Conservation (phyloP, 2,797 vertebrate species). For the Numenius phaeopus region DNA sequence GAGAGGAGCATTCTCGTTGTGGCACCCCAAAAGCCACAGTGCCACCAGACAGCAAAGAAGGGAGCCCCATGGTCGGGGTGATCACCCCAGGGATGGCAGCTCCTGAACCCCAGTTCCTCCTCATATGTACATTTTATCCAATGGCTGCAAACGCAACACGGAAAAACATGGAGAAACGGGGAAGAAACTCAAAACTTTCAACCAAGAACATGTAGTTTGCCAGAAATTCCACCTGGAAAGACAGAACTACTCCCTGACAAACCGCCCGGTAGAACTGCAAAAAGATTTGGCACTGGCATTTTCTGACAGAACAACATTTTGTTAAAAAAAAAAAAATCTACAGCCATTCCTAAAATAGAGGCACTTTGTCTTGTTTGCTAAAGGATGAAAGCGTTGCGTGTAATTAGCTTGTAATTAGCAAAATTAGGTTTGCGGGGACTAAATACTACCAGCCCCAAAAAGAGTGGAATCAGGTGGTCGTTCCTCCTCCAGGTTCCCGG, state of each 20-base stretch:
- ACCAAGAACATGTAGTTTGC: neutral
- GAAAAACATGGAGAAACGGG: neutral
- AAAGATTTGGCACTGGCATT: neutral
- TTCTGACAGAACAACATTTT: neutral
- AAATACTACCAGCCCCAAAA: neutral
- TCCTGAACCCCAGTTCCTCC: neutral
- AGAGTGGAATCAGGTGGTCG: neutral
- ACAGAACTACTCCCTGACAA: neutral
- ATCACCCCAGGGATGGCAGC: neutral
- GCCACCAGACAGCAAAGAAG: neutral
- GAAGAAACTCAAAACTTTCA: neutral
- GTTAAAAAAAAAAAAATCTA: neutral
- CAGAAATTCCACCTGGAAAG: neutral
- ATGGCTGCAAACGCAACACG: rapidly evolving
- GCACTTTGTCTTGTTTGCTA: neutral
- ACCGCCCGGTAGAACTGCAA: neutral
- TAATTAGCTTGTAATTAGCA: neutral
- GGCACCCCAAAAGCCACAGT: neutral
- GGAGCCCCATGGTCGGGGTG: neutral
- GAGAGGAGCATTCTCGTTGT: neutral
- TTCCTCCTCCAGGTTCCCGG: neutral
- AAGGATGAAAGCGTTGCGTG: neutral
- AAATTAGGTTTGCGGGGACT: neutral
- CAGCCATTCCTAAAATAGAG: neutral
- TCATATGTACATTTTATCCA: neutral